Evolutionary conservation across 2,113 vertebrate genomes (phyloP).

Genomic region (Pampusana beccarii): DNA sequence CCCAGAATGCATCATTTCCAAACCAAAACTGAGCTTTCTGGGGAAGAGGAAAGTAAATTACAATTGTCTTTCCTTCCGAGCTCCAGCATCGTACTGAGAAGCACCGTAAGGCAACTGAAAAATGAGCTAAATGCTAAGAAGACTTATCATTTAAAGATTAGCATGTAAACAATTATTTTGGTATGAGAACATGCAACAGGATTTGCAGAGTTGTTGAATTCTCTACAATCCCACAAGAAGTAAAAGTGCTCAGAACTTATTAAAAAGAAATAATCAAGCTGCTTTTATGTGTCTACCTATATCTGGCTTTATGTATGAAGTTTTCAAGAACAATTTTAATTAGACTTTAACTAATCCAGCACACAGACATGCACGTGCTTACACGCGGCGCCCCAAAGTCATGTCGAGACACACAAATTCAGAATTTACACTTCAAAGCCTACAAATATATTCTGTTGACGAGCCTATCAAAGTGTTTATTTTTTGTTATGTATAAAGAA

Average conservation of each 20-base stretch:
- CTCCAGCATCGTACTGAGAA: neutral
- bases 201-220: neutral
- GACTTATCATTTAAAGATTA: neutral
- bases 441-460: neutral
- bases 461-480: neutral
- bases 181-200: neutral
- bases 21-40: neutral
- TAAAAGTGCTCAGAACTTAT: neutral
- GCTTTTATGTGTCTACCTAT: neutral
- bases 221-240: neutral
- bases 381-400: rapidly evolving
- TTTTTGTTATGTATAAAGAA: neutral
- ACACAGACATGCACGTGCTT: rapidly evolving
- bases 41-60: neutral
- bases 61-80: neutral
- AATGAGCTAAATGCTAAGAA: neutral
- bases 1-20: neutral
- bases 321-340: neutral
- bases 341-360: neutral
- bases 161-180: neutral
- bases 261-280: neutral
- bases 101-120: neutral
- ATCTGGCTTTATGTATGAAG: neutral
- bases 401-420: neutral
- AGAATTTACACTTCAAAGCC: slow-evolving; percentile 37